Conservation (phyloP, 2,797 vertebrate species). For the Hydrophis major region DNA sequence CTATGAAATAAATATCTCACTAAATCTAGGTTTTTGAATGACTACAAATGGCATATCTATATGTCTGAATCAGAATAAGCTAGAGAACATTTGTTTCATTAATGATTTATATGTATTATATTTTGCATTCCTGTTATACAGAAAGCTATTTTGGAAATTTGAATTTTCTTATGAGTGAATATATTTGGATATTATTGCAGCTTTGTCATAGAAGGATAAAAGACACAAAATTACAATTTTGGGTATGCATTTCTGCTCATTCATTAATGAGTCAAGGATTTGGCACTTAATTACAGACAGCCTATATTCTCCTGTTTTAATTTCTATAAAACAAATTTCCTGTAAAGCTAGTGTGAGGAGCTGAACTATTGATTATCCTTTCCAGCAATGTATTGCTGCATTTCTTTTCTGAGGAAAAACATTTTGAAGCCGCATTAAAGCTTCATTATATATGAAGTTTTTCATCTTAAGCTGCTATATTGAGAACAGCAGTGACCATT, state of each 20-base stretch:
- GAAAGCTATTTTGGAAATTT: slow-evolving; percentile 3
- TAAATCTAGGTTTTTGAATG: neutral
- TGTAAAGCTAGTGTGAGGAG: neutral
- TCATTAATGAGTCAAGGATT: slow-evolving; percentile 11
- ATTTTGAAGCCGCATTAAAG: slow-evolving; percentile 24
- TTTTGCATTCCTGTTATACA: slow-evolving; percentile 31
- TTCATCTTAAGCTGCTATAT: slow-evolving; percentile 22
- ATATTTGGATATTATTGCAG: slow-evolving; percentile 12
- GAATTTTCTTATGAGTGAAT: neutral
- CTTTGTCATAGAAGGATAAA: neutral
- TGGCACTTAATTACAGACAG: neutral
- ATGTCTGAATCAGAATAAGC: slow-evolving; percentile 22
- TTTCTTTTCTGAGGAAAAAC: neutral
- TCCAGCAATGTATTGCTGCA: neutral
- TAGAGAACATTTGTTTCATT: neutral
- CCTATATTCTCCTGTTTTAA: slow-evolving; percentile 21
- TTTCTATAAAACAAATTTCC: slow-evolving; percentile 9
- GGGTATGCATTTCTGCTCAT: neutral
- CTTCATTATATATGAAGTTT: slow-evolving; percentile 3
- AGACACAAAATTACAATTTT: slow-evolving; percentile 12
- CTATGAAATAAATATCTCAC: neutral
- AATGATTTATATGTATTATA: slow-evolving; percentile 17
- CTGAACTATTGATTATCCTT: neutral
- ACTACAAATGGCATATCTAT: neutral
- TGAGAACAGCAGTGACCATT: neutral